These are phyloP conservation scores for Bombus sylvicola DNA, from an alignment of 1,140 invertebrate species.

Conservation along the genomic window DNA sequence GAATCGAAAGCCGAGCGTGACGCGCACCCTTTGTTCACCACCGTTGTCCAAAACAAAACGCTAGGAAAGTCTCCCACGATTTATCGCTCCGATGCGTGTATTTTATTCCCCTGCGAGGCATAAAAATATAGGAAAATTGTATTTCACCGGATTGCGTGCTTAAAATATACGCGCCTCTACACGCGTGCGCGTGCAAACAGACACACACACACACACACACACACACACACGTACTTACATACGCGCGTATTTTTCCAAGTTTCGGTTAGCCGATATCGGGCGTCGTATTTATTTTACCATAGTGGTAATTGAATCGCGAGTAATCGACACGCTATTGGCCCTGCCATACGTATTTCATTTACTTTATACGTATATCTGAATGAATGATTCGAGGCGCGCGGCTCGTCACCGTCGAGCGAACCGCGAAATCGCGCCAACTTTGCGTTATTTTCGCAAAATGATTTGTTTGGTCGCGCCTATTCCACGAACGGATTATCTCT, in stretches of 20 bases:
- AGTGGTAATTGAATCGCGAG: conserved; percentile 2
- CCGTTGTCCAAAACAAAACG: conserved; percentile 57
- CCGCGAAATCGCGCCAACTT: too few species aligned
- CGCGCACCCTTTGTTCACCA: conserved; percentile 46
- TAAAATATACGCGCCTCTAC: neutral
- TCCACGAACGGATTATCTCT: too few species aligned
- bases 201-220: too few species aligned
- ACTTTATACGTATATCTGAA: neutral
- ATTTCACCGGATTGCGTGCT: conserved; percentile 1
- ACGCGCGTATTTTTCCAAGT: neutral
- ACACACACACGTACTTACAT: neutral
- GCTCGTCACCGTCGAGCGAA: too few species aligned
- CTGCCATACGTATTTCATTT: neutral
- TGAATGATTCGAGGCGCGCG: too few species aligned
- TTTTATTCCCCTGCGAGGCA: conserved; percentile 49
- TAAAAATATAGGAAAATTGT: conserved; percentile 50
- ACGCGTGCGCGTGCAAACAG: too few species aligned
- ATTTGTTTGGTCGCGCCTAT: too few species aligned
- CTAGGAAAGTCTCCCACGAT: conserved; percentile 47
- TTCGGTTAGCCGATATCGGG: neutral
- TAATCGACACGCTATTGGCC: neutral
- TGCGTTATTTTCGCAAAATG: too few species aligned
- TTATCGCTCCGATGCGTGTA: conserved; percentile 60
- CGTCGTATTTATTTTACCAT: conserved; percentile 1
- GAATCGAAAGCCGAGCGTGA: conserved; percentile 57